Conservation (phyloP, 2,113 vertebrate species). For the Pterocles burchelli region DNA sequence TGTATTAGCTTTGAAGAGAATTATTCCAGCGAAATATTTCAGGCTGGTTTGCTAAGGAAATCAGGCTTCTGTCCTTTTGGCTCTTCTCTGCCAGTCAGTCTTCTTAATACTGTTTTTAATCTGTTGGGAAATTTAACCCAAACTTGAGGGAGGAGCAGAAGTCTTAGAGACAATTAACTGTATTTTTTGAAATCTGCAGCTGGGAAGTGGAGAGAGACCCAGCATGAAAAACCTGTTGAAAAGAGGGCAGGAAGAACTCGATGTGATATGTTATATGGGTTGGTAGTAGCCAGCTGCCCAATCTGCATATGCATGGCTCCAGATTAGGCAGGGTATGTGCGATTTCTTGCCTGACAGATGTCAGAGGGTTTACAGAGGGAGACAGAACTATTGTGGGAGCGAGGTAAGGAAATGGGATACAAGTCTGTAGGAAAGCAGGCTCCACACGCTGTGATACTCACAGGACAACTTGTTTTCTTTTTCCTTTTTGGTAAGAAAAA, state of each 20-base stretch:
- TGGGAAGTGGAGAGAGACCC: slow-evolving; percentile 57
- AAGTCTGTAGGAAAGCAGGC: slow-evolving; percentile 30
- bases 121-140: neutral
- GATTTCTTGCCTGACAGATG: slow-evolving; percentile 68
- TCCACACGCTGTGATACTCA: neutral
- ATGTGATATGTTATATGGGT: slow-evolving; percentile 33
- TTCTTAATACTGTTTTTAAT: neutral
- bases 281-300: slow-evolving; percentile 69
- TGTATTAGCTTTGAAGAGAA: neutral
- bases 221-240: slow-evolving; percentile 53
- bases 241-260: slow-evolving; percentile 44
- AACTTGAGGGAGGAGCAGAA: slow-evolving; percentile 26
- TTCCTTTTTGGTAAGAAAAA: neutral
- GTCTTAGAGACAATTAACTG: slow-evolving; percentile 27
- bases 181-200: slow-evolving; percentile 43
- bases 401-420: slow-evolving; percentile 7
- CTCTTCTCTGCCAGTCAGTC: neutral
- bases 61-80: neutral
- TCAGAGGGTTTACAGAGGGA: slow-evolving; percentile 50
- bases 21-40: neutral
- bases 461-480: neutral
- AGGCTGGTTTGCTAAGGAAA: neutral
- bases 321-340: slow-evolving; percentile 51
- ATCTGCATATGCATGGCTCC: slow-evolving; percentile 69
- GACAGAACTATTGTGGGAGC: slow-evolving; percentile 27